A percentile compares a stretch with the other conserved stretches of the same genome.
phyloP scores from a whole-genome alignment of 2,888 invertebrate genomes.

The Chrysomela aeneicollis region DNA sequence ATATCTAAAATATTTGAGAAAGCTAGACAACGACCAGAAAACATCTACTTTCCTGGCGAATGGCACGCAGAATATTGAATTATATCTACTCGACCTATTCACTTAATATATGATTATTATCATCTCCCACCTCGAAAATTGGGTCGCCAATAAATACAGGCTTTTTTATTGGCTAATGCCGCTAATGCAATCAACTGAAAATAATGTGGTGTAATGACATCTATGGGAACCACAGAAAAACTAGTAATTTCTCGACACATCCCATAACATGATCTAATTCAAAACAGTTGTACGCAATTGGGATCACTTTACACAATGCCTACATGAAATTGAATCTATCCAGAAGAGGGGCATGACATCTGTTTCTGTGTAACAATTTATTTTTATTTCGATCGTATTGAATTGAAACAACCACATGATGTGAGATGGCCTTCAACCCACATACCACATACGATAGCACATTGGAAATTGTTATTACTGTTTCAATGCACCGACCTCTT shows the following conservation, averaged over 20 bases:
- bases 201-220: background rate
- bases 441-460: background rate
- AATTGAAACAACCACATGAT: background rate
- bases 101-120: no score
- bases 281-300: conserved; percentile 28
- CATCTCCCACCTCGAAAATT: no score
- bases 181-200: no score
- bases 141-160: no score
- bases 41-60: no score
- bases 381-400: conserved; percentile 10
- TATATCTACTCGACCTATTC: no score
- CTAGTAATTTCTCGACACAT: conserved; percentile 2
- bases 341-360: conserved; percentile 23
- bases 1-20: no score
- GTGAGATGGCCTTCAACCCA: background rate
- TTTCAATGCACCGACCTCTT: background rate
- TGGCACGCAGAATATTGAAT: no score
- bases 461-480: conserved; percentile 9
- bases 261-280: conserved; percentile 20
- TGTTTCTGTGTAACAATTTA: conserved; percentile 22
- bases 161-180: no score
- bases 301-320: conserved; percentile 30
- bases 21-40: no score
- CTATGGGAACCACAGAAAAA: background rate
- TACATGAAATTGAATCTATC: conserved; percentile 30